These are phyloP conservation scores for Matsumyia berberina DNA, from an alignment of 2,888 invertebrate species.

Conservation along the genomic window DNA sequence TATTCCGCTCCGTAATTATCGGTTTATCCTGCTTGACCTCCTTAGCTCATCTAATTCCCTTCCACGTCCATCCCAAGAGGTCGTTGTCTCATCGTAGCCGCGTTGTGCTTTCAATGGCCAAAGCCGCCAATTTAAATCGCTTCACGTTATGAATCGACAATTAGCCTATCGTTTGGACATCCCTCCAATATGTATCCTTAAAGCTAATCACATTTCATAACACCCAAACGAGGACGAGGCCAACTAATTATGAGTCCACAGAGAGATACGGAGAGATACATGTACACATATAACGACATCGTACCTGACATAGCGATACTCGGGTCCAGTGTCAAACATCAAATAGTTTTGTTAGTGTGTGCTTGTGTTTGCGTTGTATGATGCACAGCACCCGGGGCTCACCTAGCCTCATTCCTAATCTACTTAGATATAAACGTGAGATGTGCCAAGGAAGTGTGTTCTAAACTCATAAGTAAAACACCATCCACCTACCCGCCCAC, in stretches of 20 bases:
- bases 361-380: neutral
- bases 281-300: constrained; percentile 16
- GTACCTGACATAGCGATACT: constrained; percentile 38
- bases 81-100: constrained; percentile 1
- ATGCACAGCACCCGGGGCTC: constrained; percentile 1
- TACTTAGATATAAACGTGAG: constrained; percentile 41
- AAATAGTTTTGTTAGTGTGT: neutral
- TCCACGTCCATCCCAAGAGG: constrained; percentile 10
- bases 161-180: constrained; percentile 50
- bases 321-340: constrained; percentile 34
- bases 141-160: constrained; percentile 60
- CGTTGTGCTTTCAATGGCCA: neutral
- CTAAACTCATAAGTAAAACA: constrained; percentile 45
- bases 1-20: constrained; percentile 22
- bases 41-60: constrained; percentile 8
- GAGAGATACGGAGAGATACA: constrained; percentile 11
- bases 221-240: constrained; percentile 36
- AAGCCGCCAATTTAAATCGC: constrained; percentile 53
- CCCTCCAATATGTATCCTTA: constrained; percentile 7
- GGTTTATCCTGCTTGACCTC: constrained; percentile 21
- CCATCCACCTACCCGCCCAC: neutral
- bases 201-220: constrained; percentile 55
- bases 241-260: constrained; percentile 49
- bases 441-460: constrained; percentile 51
- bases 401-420: constrained; percentile 55